A percentile compares a stretch with the other conserved stretches of the same genome.
phyloP scores from a whole-genome alignment of 1,140 invertebrate genomes.

The Ericerus pela region DNA sequence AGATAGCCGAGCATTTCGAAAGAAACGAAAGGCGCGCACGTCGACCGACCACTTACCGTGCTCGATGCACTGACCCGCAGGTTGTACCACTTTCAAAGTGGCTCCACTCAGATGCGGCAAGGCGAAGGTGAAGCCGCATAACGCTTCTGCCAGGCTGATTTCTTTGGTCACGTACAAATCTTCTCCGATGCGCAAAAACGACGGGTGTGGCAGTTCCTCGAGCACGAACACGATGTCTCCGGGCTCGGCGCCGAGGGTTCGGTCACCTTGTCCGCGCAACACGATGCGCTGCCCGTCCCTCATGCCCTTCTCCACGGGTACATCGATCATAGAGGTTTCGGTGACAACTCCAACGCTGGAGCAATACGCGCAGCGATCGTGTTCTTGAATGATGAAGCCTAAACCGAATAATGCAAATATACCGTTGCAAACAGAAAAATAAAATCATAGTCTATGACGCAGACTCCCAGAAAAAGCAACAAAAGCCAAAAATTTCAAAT shows the following conservation, averaged over 20 bases:
- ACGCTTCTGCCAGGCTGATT: slow-evolving; percentile 66
- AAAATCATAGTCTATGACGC: too few relatives aligned
- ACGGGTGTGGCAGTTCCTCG: slow-evolving; percentile 61
- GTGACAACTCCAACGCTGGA: slow-evolving; percentile 63
- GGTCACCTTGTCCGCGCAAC: slow-evolving; percentile 79
- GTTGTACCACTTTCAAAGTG: slow-evolving; percentile 52
- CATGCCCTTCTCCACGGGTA: slow-evolving; percentile 85
- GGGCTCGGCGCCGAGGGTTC: slow-evolving; percentile 62
- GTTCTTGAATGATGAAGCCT: slow-evolving; percentile 60
- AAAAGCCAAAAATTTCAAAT: too few relatives aligned
- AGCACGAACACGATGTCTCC: slow-evolving; percentile 82
- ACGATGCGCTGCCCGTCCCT: slow-evolving; percentile 71
- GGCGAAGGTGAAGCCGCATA: slow-evolving; percentile 76
- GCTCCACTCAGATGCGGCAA: slow-evolving; percentile 73
- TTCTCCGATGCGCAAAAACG: slow-evolving; percentile 55
- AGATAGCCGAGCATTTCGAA: background rate
- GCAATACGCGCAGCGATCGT: slow-evolving; percentile 64
- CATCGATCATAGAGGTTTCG: slow-evolving; percentile 68
- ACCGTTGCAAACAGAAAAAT: too few relatives aligned
- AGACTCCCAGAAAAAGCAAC: too few relatives aligned
- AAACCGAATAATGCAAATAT: slow-evolving; percentile 27
- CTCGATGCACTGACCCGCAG: slow-evolving; percentile 56
- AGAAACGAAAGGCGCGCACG: too few relatives aligned
- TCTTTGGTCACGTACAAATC: slow-evolving; percentile 61
- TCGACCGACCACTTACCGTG: slow-evolving; percentile 38